Base-by-base conservation (phyloP, 2,113 vertebrate species). In the Bothrops jararaca region DNA sequence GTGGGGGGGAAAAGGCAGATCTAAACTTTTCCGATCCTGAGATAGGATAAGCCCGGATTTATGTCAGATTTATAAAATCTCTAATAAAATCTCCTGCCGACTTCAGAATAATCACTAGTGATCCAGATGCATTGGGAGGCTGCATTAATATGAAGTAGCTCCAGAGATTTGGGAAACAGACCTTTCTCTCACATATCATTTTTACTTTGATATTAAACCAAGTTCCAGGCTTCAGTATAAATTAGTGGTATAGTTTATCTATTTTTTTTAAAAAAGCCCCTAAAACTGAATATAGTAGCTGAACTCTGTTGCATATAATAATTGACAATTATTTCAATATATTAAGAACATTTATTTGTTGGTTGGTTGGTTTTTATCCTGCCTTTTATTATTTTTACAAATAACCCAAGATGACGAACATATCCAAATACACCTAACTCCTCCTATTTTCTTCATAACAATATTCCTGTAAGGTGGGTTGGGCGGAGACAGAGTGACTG, bases 241-340 rank as follows among this genome's bases (percentile, higher is more conserved):
- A 29, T 86, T 34, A 87, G 48, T 92, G 13, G 86, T 74, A n/a
- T 2, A 22, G 52, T 29, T 42, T 88, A 23, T 1, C 60, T 18
- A 20, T 0, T 56, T 4, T 4, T 88, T 29, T 91, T 20, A 94
- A 91, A 64, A 48, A 0, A 0, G 48, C 48, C n/a, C 34, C 0
- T 0, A 0, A 64, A 58, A 9, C 12, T 1, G 11, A 87, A 5
- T 89, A 80, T 54, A 80, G 64, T 3, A 0, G 1, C 23, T 9
- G 86, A 74, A 0, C 0, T 5, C 22, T 0, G 0, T 3, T 7
- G 3, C 4, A 87, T 85, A 56, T 23, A 91, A 86, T 80, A 93
- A 2, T 2, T 0, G 2, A 13, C 18, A 23, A 0, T 56, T 91
- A 1, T 57, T 50, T 93, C 6, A 15, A 5, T 5, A 12, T 0